Evolutionary conservation across 2,797 vertebrate genomes (phyloP).

Genomic region (Clarias fuscus): DNA sequence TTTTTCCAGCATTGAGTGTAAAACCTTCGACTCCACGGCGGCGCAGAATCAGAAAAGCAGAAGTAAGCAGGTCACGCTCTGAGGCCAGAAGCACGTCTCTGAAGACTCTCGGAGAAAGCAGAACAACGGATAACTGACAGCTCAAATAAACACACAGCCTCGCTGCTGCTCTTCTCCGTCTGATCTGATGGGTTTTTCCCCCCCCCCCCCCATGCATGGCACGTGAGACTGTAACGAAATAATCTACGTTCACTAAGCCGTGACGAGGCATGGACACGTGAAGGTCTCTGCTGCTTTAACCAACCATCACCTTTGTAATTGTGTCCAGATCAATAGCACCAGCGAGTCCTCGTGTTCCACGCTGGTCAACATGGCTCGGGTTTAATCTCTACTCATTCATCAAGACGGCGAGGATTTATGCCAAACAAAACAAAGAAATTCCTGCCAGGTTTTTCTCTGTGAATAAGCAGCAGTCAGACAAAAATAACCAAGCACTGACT

Average conservation of each 20-base stretch:
- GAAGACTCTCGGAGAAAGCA: background rate
- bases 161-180: background rate
- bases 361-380: background rate
- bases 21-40: background rate
- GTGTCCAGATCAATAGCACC: slow-evolving; percentile 21
- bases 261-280: background rate
- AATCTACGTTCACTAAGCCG: background rate
- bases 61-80: background rate
- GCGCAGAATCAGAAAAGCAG: background rate
- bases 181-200: background rate
- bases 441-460: background rate
- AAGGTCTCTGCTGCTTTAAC: slow-evolving; percentile 8
- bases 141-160: slow-evolving; percentile 20
- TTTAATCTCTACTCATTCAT: background rate
- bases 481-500: background rate
- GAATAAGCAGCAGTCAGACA: background rate
- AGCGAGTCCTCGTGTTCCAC: background rate
- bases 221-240: slow-evolving; percentile 6
- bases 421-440: background rate
- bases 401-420: background rate
- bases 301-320: slow-evolving; percentile 20
- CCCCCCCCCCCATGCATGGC: too few relatives aligned
- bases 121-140: slow-evolving; percentile 1
- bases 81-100: background rate
- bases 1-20: background rate